Percentiles rank a stretch among this genome's conserved stretches.
phyloP scores from a whole-genome alignment of 2,113 vertebrate genomes.

The Geococcyx californianus region DNA sequence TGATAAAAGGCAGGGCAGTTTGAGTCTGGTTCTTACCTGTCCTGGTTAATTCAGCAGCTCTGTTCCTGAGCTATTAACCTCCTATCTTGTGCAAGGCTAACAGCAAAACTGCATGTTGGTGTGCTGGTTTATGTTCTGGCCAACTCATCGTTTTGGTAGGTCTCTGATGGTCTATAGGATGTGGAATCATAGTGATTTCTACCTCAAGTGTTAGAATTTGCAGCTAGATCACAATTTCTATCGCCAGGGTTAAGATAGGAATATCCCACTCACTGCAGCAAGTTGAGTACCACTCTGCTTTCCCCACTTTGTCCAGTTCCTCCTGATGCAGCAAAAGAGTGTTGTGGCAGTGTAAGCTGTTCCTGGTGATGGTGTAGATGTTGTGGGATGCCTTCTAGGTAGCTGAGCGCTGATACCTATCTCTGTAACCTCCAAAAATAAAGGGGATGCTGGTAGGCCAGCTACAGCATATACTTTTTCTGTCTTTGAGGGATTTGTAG shows the following conservation, averaged over 20 bases:
- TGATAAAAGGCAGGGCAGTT: neutral
- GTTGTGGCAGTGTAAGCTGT: neutral
- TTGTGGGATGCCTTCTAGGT: neutral
- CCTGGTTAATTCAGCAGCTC: neutral
- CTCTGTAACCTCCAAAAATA: neutral
- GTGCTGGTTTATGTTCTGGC: neutral
- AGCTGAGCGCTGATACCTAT: neutral
- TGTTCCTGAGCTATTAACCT: neutral
- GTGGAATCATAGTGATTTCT: neutral
- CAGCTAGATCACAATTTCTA: neutral
- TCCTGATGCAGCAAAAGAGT: neutral
- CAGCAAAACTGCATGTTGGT: neutral
- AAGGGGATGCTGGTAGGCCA: neutral
- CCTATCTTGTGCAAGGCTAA: neutral
- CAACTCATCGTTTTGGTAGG: neutral
- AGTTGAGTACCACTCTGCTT: neutral
- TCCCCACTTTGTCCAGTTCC: neutral
- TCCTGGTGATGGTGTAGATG: neutral
- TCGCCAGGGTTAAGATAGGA: neutral
- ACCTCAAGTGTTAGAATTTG: neutral
- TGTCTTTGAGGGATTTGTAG: neutral
- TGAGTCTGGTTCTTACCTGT: neutral
- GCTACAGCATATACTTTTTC: neutral
- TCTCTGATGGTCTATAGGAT: neutral
- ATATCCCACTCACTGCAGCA: neutral